Conservation (phyloP, 2,113 vertebrate species). For the Varanus salvator region DNA sequence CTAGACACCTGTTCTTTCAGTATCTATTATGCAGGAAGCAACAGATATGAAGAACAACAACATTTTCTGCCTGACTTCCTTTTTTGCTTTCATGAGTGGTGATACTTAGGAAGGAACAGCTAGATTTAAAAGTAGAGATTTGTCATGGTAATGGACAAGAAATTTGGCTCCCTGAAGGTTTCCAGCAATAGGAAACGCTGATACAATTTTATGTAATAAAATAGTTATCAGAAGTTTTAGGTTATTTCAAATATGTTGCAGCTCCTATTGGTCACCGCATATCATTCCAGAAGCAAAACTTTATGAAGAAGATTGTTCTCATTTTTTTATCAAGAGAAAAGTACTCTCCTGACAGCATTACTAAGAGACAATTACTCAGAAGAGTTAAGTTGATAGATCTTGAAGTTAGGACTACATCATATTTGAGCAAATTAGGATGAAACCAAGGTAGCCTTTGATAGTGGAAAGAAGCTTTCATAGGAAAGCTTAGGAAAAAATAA, state of each 20-base stretch:
- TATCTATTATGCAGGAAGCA: conserved; percentile 32
- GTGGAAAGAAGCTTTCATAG: background rate
- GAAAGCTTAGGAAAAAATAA: background rate
- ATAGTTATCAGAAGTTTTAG: conserved; percentile 51
- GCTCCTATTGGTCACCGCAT: conserved; percentile 45
- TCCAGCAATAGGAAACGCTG: conserved; percentile 26
- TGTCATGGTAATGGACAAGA: background rate
- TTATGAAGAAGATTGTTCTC: conserved; percentile 28
- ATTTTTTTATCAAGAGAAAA: conserved; percentile 11
- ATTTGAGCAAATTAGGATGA: conserved; percentile 8
- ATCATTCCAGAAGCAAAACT: conserved; percentile 18
- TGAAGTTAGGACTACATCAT: conserved; percentile 1
- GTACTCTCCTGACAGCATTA: background rate
- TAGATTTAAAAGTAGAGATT: conserved; percentile 43
- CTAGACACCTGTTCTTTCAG: conserved; percentile 38
- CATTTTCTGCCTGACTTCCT: conserved; percentile 16
- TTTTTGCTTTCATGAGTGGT: conserved; percentile 49
- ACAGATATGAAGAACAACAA: conserved; percentile 43
- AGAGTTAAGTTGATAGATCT: background rate
- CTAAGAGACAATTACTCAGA: background rate
- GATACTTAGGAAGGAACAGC: conserved; percentile 40
- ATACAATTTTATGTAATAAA: conserved; percentile 48
- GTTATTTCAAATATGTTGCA: conserved; percentile 38
- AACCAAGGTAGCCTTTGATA: background rate
- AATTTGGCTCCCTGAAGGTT: background rate